Evolutionary conservation across 2,113 vertebrate genomes (phyloP), one percentile per base, ranked within the genome.

Genomic region (Cacatua alba): DNA sequence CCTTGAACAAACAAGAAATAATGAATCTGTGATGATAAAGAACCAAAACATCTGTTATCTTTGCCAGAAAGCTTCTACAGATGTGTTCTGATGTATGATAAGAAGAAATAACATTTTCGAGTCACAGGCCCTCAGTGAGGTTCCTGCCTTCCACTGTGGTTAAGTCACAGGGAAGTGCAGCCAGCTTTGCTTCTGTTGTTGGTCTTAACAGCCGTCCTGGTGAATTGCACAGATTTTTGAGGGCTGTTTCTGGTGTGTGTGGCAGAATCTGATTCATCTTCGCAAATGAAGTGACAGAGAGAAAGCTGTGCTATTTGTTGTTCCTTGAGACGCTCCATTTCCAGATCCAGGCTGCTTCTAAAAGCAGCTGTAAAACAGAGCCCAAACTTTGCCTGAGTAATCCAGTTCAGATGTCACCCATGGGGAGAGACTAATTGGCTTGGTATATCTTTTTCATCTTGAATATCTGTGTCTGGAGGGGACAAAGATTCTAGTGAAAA

Each of bases 91-190:
- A 94, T 96, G 88, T 44, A 65, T 72, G 95, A 95, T 96, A 97
- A 97, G 94, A 93, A 97, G 76, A 96, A 97, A 96, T 69, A 97
- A 95, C 94, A 96, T 93, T 91, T 92, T 6, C 5, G 81, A 95
- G 80, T 84, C 31, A 0, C 83, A 64, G 80, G 74, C 80, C 25
- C 49, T 93, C 72, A 75, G 69, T 71, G 88, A 95, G 67, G 60
- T 71, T 92, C 62, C 57, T 75, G 83, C 80, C 88, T 96, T 94
- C 86, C 90, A 41, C 31, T n/a, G 76, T 9, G 41, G 83, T 96
- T 94, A 62, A 90, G 69, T 94, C 88, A 86, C 51, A 53, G 69
- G 63, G 88, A 94, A 74, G 26, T 7, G 10, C 77, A 92, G 79
- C 76, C 86, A 88, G 83, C 44, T 92, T 78, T 60, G 57, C 62